Evolutionary conservation across 1,140 invertebrate genomes (phyloP).

Genomic region (Pomacea maculata): DNA sequence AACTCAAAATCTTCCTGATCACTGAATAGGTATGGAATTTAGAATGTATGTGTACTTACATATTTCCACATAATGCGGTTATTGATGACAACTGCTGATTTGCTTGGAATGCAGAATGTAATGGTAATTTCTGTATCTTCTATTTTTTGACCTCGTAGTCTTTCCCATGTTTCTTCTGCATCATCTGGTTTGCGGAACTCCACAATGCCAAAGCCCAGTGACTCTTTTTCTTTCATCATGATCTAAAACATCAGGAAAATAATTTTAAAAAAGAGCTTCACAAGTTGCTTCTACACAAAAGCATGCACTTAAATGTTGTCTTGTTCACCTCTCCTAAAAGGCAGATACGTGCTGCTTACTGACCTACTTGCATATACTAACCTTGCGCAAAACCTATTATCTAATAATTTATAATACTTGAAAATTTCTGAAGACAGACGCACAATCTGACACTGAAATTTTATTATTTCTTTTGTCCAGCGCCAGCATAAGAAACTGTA

Average conservation of each 20-base stretch:
- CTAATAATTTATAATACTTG: too few species aligned
- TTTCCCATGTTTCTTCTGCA: constrained; percentile 68
- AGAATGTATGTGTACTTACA: constrained; percentile 41
- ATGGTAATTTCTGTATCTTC: constrained; percentile 67
- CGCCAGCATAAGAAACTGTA: too few species aligned
- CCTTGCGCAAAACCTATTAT: too few species aligned
- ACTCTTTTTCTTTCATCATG: constrained; percentile 70
- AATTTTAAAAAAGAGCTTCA: background rate
- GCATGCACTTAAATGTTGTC: too few species aligned
- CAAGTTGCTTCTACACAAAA: background rate
- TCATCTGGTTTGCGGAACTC: constrained; percentile 69
- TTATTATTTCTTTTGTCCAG: too few species aligned
- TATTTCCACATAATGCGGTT: constrained; percentile 63
- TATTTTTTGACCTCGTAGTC: constrained; percentile 64
- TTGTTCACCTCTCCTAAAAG: too few species aligned
- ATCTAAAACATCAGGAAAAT: constrained; percentile 61
- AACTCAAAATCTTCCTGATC: background rate
- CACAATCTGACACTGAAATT: too few species aligned
- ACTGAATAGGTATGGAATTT: background rate
- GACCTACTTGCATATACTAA: too few species aligned
- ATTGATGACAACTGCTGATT: constrained; percentile 70
- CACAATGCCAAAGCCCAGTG: constrained; percentile 71
- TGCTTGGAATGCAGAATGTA: constrained; percentile 72
- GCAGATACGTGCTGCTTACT: too few species aligned
- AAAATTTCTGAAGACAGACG: too few species aligned